Percentiles rank a stretch among this genome's conserved stretches.
These are phyloP conservation scores for Ameiurus melas DNA, from an alignment of 2,113 vertebrate genomes.

Conservation along the genomic window DNA sequence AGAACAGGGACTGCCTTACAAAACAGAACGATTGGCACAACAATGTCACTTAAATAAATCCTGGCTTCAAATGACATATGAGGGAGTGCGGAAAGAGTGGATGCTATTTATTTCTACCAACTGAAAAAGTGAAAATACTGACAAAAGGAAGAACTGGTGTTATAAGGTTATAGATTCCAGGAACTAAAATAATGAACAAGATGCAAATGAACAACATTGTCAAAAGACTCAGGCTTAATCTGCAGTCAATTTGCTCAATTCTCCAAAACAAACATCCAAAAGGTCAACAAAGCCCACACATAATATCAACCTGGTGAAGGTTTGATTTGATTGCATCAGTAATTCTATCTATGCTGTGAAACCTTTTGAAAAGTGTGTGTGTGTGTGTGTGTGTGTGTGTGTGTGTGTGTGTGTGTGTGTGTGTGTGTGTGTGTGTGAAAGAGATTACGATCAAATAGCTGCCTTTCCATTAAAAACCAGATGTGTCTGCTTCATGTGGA, in stretches of 20 bases:
- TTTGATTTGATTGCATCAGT: background rate
- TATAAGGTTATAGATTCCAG: background rate
- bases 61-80: background rate
- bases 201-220: background rate
- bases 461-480: constrained; percentile 9
- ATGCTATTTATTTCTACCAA: background rate
- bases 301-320: background rate
- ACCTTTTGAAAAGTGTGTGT: background rate
- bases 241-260: background rate
- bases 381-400: background rate
- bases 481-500: constrained; percentile 15
- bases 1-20: background rate
- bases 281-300: background rate
- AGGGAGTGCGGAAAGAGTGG: background rate
- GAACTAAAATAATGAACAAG: constrained; percentile 21
- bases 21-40: background rate
- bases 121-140: background rate
- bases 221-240: background rate
- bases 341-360: background rate
- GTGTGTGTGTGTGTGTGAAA: background rate
- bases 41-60: background rate
- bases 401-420: background rate
- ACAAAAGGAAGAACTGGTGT: constrained; percentile 4
- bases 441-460: background rate
- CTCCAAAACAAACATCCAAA: constrained; percentile 16